Evolutionary conservation across 2,888 invertebrate species (phyloP), one percentile per base, ranked within the genome.

Genomic region (Quadriops clusia): DNA sequence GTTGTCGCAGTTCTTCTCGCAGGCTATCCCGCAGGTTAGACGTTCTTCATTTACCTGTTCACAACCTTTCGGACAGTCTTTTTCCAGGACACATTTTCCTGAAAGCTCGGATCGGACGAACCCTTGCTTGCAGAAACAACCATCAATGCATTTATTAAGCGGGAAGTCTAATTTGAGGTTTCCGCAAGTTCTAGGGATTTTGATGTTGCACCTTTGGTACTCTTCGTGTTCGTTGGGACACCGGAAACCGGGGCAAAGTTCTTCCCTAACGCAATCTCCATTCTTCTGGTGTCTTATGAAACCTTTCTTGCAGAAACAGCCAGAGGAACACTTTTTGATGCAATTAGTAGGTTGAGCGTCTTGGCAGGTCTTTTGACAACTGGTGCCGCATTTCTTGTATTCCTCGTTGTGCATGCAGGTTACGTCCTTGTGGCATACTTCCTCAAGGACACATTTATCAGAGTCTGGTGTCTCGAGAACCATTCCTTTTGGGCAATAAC

Each of bases 221-320:
- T n/a, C n/a, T n/a, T n/a, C n/a, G n/a, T n/a, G n/a, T n/a, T n/a
- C n/a, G n/a, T n/a, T n/a, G n/a, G n/a, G n/a, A n/a, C n/a, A n/a
- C n/a, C n/a, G n/a, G n/a, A n/a, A n/a, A n/a, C n/a, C n/a, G n/a
- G 33, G 33, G 16, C 33, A 33, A 6, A 13, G 5, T 6, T 5
- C 15, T 12, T 23, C 28, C 7, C 5, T 13, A 22, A 38, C 27
- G 21, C 38, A 38, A 7, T 10, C 9, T 13, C 17, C 23, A 23
- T 7, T 23, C 17, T 20, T 11, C 23, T 30, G 24, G 22, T 33
- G 30, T 6, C 28, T 26, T 12, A 33, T 23, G 11, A 24, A 33
- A 14, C 33, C 36, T 3, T 12, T 4, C 5, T 24, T 24, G 16
- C 40, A 40, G 24, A 32, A 28, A 9, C 39, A 39, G 3, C 38